Evolutionary conservation across 2,113 vertebrate species (phyloP).

Genomic region (Toxostoma redivivum): DNA sequence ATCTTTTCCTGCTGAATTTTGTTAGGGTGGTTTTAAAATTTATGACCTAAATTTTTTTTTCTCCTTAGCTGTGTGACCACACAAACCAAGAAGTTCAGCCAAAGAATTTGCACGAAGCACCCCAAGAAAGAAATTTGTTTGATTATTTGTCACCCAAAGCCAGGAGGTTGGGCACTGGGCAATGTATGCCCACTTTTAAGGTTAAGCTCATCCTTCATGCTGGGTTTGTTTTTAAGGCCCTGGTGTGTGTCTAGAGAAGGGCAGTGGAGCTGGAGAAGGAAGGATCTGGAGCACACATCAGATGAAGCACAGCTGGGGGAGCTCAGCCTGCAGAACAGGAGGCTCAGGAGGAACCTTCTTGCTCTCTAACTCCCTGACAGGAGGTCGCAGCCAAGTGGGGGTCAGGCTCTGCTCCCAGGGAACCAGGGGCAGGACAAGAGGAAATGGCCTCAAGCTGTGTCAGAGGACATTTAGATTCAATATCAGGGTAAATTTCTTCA

Average conservation of each 20-base stretch:
- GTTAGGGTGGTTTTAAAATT: neutral
- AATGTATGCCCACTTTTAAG: neutral
- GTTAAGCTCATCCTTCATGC: neutral
- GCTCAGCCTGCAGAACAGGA: neutral
- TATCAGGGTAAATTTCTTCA: neutral
- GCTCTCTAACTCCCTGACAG: neutral
- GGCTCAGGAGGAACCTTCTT: neutral
- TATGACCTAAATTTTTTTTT: neutral
- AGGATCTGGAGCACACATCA: neutral
- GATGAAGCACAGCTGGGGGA: neutral
- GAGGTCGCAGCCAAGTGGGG: neutral
- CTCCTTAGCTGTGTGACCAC: neutral
- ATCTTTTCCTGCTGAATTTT: neutral
- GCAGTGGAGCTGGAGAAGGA: neutral
- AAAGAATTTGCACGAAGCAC: accelerated
- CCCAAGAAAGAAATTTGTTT: neutral
- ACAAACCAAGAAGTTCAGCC: neutral
- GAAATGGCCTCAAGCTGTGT: neutral
- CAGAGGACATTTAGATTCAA: neutral
- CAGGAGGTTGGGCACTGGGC: neutral
- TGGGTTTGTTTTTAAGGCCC: neutral
- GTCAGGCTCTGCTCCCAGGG: neutral
- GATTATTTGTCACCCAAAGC: neutral
- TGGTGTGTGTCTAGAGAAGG: neutral
- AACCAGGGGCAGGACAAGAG: neutral